These are phyloP conservation scores for Axinella damicornis DNA, from an alignment of 37 sponge, comb jelly and placozoan genomes.

Conservation along the genomic window DNA sequence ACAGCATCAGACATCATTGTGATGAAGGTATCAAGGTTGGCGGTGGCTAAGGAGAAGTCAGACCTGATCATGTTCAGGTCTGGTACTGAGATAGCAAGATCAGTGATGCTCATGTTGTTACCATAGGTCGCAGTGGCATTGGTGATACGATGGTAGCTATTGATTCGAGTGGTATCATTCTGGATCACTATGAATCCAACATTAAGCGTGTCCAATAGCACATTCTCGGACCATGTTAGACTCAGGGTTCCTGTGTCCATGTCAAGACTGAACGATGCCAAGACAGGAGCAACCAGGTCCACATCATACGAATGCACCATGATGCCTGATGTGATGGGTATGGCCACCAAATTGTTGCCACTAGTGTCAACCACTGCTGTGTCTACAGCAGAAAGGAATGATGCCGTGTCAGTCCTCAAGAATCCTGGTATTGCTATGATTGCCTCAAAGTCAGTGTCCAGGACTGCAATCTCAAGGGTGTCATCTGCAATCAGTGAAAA, in stretches of 20 bases:
- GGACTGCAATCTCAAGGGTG: constrained; percentile 66
- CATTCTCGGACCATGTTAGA: constrained; percentile 72
- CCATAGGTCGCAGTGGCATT: constrained; percentile 67
- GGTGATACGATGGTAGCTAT: constrained; percentile 34
- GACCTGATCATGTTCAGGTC: constrained; percentile 80
- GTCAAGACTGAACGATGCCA: constrained; percentile 63
- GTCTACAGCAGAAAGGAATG: constrained; percentile 63
- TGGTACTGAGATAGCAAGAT: constrained; percentile 34
- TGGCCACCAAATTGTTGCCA: constrained; percentile 22
- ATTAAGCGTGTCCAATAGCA: constrained; percentile 61
- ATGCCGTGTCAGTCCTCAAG: constrained; percentile 33
- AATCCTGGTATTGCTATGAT: constrained; percentile 63
- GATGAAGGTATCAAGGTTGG: constrained; percentile 72
- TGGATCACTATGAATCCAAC: constrained; percentile 60
- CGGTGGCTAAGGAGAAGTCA: constrained; percentile 59
- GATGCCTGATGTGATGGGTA: constrained; percentile 35
- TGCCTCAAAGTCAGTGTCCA: constrained; percentile 63
- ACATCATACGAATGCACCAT: constrained; percentile 64
- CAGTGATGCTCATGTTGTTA: constrained; percentile 21
- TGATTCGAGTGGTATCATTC: constrained; percentile 11
- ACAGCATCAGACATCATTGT: constrained; percentile 37
- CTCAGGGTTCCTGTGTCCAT: constrained; percentile 70
- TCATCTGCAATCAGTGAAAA: constrained; percentile 46
- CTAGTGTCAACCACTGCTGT: constrained; percentile 63
- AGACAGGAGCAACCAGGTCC: constrained; percentile 65